Percentiles rank a stretch among this genome's conserved stretches.
Evolutionary conservation across 2,113 vertebrate genomes (phyloP).

Genomic region (Gopherus evgoodei): DNA sequence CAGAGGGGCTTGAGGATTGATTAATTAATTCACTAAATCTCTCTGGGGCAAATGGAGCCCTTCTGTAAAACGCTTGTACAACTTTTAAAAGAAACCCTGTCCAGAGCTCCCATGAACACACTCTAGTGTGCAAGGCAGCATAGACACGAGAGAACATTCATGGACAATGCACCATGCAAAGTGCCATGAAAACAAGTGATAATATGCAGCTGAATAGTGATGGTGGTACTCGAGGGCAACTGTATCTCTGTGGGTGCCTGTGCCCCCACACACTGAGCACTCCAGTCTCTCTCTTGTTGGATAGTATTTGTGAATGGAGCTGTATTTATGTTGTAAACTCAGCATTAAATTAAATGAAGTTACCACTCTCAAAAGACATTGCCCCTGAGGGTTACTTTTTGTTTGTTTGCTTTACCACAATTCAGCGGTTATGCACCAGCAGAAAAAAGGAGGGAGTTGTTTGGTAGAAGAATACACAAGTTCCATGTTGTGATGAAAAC

Average conservation of each 20-base stretch:
- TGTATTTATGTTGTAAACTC: neutral
- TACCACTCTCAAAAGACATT: neutral
- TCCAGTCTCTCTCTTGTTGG: neutral
- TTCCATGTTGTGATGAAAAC: neutral
- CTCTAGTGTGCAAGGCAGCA: neutral
- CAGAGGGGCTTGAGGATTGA: neutral
- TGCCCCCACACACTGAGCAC: neutral
- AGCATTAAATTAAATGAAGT: neutral
- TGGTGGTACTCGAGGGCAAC: neutral
- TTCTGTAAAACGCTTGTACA: neutral
- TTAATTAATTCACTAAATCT: neutral
- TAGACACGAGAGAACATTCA: neutral
- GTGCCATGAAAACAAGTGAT: neutral
- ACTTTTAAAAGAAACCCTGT: neutral
- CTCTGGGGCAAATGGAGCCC: neutral
- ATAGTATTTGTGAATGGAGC: neutral
- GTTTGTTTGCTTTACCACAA: neutral
- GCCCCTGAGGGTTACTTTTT: neutral
- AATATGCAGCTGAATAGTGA: neutral
- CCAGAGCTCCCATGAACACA: neutral
- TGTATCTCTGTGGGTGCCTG: neutral
- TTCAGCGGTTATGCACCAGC: neutral
- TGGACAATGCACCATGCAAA: neutral
- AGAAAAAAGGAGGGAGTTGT: neutral
- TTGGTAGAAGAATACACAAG: accelerated